Conservation (phyloP, 2,113 vertebrate genomes). For the Protobothrops flavoviridis region DNA sequence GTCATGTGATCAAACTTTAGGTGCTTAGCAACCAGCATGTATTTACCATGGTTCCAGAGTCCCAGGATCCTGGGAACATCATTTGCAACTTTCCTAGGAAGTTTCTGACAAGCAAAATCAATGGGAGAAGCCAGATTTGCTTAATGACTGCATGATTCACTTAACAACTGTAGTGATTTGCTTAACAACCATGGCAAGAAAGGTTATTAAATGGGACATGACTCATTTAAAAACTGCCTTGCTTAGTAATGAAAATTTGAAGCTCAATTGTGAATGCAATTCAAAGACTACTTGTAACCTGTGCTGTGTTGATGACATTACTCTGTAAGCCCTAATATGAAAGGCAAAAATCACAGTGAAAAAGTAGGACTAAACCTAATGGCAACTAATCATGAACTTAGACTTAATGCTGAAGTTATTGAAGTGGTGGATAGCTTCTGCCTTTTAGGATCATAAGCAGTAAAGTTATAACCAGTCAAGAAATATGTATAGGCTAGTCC, state of each 20-base stretch:
- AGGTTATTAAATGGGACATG: too few species aligned
- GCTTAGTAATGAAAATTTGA: too few species aligned
- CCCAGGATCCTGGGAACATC: too few species aligned
- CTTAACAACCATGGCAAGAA: too few species aligned
- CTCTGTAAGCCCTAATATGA: neutral
- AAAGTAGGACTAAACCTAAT: neutral
- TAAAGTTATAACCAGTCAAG: neutral
- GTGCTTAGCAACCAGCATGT: too few species aligned
- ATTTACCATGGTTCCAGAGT: too few species aligned
- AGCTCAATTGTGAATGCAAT: too few species aligned
- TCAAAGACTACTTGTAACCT: neutral
- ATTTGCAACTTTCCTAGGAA: too few species aligned
- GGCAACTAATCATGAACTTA: neutral
- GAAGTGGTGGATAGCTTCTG: neutral
- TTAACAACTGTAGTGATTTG: neutral
- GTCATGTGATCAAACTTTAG: too few species aligned
- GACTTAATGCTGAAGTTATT: neutral
- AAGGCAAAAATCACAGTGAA: neutral
- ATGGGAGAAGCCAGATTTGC: too few species aligned
- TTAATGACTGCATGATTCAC: neutral
- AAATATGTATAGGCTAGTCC: neutral
- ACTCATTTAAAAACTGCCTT: too few species aligned
- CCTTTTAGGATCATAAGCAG: neutral
- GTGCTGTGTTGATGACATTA: neutral
- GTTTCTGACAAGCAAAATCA: too few species aligned